A percentile compares a stretch with the other conserved stretches of the same genome.
These are phyloP conservation scores for Calliopum simillimum DNA, from an alignment of 2,888 invertebrate genomes.

Conservation along the genomic window DNA sequence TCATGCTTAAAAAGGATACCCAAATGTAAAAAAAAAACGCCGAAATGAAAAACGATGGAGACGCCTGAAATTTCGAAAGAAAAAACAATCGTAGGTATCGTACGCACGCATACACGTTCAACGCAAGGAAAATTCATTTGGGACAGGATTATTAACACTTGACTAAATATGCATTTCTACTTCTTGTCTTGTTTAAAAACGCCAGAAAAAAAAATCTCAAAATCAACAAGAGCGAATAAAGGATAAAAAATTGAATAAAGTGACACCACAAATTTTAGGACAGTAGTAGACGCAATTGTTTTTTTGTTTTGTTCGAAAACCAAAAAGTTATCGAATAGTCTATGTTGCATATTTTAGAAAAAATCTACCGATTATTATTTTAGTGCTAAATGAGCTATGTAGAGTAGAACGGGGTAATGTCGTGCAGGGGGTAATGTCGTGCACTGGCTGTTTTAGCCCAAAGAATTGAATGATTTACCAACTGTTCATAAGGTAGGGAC, in stretches of 20 bases:
- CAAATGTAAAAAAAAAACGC: slow-evolving; percentile 3
- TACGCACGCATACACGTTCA: slow-evolving; percentile 57
- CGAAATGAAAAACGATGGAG: slow-evolving; percentile 7
- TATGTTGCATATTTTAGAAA: no score
- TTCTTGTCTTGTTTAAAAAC: slow-evolving; percentile 20
- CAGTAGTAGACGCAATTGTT: no score
- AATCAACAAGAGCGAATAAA: background rate
- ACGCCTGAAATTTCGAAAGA: slow-evolving; percentile 24
- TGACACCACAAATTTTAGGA: no score
- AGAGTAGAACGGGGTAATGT: no score
- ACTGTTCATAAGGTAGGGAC: no score
- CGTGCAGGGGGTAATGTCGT: no score
- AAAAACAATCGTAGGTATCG: slow-evolving; percentile 7
- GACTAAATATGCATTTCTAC: slow-evolving; percentile 67
- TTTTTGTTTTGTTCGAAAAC: background rate
- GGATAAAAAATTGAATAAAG: no score
- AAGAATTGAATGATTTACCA: no score
- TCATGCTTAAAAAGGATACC: slow-evolving; percentile 3
- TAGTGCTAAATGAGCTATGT: no score
- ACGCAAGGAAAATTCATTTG: slow-evolving; percentile 49
- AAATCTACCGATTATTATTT: no score
- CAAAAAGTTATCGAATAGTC: background rate
- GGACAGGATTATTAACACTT: slow-evolving; percentile 67
- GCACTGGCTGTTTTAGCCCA: no score
- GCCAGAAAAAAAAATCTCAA: background rate